phyloP scores from a whole-genome alignment of 2,797 vertebrate species.

The Malacoctenus gilli region DNA sequence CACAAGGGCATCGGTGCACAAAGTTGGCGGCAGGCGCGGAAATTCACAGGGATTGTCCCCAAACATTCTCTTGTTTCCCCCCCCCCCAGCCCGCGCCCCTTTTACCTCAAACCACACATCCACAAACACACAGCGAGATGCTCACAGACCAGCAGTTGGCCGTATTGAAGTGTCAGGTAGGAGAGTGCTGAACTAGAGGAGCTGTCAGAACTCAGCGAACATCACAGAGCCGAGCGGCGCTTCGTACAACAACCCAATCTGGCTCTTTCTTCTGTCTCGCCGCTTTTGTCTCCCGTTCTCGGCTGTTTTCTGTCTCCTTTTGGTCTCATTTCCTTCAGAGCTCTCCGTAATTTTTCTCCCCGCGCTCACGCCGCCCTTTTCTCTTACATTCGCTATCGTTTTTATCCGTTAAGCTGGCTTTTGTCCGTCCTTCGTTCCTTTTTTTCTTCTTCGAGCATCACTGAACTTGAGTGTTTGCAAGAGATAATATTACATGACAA shows the following conservation, averaged over 20 bases:
- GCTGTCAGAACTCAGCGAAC: constrained; percentile 67
- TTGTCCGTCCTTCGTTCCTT: not conserved
- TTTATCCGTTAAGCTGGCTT: not conserved
- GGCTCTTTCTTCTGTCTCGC: constrained; percentile 42
- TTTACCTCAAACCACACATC: constrained; percentile 15
- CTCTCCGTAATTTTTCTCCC: not conserved
- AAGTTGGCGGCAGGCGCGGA: constrained; percentile 18
- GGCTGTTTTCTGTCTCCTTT: constrained; percentile 8
- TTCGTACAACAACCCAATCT: constrained; percentile 56
- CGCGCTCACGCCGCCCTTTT: not conserved
- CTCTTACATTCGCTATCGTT: not conserved
- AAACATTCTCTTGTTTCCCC: constrained; percentile 34
- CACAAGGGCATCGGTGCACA: constrained; percentile 3
- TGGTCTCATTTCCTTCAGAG: not conserved
- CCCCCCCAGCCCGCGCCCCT: not conserved
- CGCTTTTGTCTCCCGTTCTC: constrained; percentile 36
- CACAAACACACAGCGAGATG: constrained; percentile 10
- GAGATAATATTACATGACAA: constrained; percentile 6
- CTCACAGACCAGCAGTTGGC: constrained; percentile 47
- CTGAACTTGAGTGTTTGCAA: constrained; percentile 12
- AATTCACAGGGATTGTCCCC: constrained; percentile 45
- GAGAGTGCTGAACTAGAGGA: constrained; percentile 62
- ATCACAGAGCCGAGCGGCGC: constrained; percentile 62
- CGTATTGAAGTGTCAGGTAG: constrained; percentile 69
- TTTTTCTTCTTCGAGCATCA: not conserved